Evolutionary conservation across 2,888 invertebrate genomes (phyloP).

Genomic region (Synergus gifuensis): DNA sequence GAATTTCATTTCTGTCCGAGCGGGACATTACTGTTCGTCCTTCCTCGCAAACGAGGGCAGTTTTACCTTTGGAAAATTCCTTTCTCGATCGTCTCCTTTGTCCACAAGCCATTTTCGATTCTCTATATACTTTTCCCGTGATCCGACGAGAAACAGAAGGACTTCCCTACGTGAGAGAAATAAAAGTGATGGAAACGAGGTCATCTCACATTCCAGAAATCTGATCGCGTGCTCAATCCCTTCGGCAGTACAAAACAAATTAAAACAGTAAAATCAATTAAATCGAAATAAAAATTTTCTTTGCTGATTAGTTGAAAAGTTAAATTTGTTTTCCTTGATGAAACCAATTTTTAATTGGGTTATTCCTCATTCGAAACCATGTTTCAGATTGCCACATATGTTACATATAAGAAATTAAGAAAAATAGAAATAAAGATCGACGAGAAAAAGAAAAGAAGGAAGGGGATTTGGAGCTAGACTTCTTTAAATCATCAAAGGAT

Average conservation of each 20-base stretch:
- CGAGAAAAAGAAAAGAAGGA: too few species aligned
- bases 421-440: too few species aligned
- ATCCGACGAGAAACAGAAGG: slow-evolving; percentile 36
- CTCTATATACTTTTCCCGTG: slow-evolving; percentile 43
- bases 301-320: not conserved
- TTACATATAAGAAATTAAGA: too few species aligned
- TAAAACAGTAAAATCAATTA: not conserved
- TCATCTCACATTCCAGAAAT: not conserved
- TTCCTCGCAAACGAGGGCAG: slow-evolving; percentile 57
- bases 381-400: not conserved
- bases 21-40: slow-evolving; percentile 68
- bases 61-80: slow-evolving; percentile 56
- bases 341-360: not conserved
- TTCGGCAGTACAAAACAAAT: slow-evolving; percentile 8
- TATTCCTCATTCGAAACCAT: not conserved
- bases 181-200: slow-evolving; percentile 28
- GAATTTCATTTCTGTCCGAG: slow-evolving; percentile 73
- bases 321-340: not conserved
- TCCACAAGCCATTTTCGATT: slow-evolving; percentile 55
- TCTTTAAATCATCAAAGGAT: not conserved
- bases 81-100: slow-evolving; percentile 47
- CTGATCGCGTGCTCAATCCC: slow-evolving; percentile 7
- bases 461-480: too few species aligned
- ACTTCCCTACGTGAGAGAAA: slow-evolving; percentile 34
- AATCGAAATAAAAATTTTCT: not conserved